phyloP scores from a whole-genome alignment of 1,140 invertebrate genomes.

The Drosophila azteca region DNA sequence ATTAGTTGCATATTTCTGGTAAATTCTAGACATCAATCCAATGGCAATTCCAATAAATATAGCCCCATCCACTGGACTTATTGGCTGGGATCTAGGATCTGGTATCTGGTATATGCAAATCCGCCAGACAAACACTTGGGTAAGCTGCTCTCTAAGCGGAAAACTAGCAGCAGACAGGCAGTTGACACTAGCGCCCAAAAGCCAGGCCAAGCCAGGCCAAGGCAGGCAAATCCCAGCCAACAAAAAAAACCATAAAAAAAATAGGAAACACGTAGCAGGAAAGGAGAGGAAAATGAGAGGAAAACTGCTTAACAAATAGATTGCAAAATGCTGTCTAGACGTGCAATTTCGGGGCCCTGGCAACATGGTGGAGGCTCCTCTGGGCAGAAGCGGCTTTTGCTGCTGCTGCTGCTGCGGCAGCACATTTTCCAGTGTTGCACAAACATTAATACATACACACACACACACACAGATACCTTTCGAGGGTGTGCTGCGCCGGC shows the following conservation, averaged over 20 bases:
- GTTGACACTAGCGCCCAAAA: constrained; percentile 21
- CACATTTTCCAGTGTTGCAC: constrained; percentile 42
- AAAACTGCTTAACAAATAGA: constrained; percentile 52
- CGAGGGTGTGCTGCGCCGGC: constrained; percentile 63
- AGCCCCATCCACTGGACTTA: constrained; percentile 8
- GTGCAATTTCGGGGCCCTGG: constrained; percentile 58
- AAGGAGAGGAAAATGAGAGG: constrained; percentile 23
- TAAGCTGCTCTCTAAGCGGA: constrained; percentile 28
- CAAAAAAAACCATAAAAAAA: not conserved
- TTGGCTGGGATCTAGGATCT: constrained; percentile 13
- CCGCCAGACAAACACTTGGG: constrained; percentile 48
- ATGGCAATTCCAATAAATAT: no score
- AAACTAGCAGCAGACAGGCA: constrained; percentile 29
- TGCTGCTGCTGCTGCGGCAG: constrained; percentile 32
- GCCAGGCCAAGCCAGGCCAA: no score
- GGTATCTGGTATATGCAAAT: constrained; percentile 20
- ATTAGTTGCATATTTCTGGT: no score
- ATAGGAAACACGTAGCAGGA: not conserved
- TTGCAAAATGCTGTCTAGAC: constrained; percentile 65
- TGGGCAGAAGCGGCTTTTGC: constrained; percentile 1
- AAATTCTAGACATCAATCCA: no score
- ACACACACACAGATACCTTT: constrained; percentile 42
- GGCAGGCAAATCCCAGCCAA: constrained; percentile 7
- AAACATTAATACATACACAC: constrained; percentile 4
- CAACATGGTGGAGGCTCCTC: constrained; percentile 39